A percentile compares a stretch with the other conserved stretches of the same genome.
phyloP scores from a whole-genome alignment of 2,888 invertebrate genomes.

The Sesia apiformis region DNA sequence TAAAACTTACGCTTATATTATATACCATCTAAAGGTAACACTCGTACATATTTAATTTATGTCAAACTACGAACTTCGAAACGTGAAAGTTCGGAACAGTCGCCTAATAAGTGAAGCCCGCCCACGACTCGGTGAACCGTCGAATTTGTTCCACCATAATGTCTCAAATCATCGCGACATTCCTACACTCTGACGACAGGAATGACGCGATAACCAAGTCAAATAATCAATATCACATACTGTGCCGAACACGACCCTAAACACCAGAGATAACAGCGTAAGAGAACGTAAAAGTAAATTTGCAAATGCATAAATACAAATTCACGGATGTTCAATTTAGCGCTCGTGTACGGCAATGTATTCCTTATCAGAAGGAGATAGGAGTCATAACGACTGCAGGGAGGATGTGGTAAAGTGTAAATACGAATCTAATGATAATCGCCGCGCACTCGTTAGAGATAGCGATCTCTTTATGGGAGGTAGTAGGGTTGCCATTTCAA shows the following conservation, averaged over 20 bases:
- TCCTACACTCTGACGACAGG: not conserved
- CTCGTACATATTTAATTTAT: too few species aligned
- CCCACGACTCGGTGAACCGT: too few species aligned
- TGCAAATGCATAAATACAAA: conserved; percentile 2
- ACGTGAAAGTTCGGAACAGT: too few species aligned
- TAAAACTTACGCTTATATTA: too few species aligned
- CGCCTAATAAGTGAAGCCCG: too few species aligned
- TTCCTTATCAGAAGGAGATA: conserved; percentile 4
- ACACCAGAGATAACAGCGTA: not conserved
- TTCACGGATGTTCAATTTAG: conserved; percentile 1
- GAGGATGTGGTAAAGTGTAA: conserved; percentile 3
- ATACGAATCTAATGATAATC: conserved; percentile 9
- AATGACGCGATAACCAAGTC: not conserved
- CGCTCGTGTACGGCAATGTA: not conserved
- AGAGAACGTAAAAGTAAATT: not conserved
- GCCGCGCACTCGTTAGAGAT: conserved; percentile 4
- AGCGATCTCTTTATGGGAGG: conserved; percentile 2
- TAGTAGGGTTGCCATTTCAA: conserved; percentile 5
- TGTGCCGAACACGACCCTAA: not conserved
- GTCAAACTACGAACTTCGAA: too few species aligned
- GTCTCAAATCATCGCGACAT: too few species aligned
- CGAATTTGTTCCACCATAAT: too few species aligned
- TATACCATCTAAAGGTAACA: too few species aligned
- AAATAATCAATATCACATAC: not conserved
- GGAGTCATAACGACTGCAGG: not conserved